phyloP scores from a whole-genome alignment of 2,113 vertebrate genomes.

The Xerus inauris region DNA sequence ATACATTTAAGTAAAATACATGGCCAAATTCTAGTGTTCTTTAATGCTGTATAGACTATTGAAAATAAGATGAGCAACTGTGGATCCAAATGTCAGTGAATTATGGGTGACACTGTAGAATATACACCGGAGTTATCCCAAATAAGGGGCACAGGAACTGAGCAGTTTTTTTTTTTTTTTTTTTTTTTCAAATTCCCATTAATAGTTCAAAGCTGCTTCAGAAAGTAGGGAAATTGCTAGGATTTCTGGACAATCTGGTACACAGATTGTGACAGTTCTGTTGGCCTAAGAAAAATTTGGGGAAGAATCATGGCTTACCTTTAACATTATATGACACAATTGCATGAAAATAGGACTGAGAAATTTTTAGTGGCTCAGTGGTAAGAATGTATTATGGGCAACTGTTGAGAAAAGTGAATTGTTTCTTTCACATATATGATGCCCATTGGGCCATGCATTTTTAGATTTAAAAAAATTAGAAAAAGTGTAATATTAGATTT shows the following conservation, averaged over 20 bases:
- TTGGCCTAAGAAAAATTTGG: background rate
- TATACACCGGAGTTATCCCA: background rate
- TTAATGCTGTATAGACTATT: background rate
- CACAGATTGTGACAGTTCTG: background rate
- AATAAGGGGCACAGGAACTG: background rate
- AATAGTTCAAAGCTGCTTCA: background rate
- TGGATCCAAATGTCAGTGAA: background rate
- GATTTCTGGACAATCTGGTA: background rate
- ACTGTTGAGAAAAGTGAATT: background rate
- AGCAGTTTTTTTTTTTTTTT: background rate
- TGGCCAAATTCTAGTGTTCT: background rate
- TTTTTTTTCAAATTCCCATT: background rate
- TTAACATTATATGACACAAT: background rate
- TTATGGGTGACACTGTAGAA: background rate
- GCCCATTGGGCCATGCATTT: background rate
- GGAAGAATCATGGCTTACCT: background rate
- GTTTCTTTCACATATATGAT: background rate
- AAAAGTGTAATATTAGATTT: background rate
- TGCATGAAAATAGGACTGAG: background rate
- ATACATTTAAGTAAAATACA: background rate
- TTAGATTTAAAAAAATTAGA: background rate
- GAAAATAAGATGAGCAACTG: background rate
- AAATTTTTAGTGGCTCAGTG: accelerated
- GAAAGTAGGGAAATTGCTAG: background rate
- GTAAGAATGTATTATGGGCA: background rate